These are phyloP conservation scores for Trachelus troglodyta DNA, from an alignment of 2,888 invertebrate genomes.

Conservation along the genomic window DNA sequence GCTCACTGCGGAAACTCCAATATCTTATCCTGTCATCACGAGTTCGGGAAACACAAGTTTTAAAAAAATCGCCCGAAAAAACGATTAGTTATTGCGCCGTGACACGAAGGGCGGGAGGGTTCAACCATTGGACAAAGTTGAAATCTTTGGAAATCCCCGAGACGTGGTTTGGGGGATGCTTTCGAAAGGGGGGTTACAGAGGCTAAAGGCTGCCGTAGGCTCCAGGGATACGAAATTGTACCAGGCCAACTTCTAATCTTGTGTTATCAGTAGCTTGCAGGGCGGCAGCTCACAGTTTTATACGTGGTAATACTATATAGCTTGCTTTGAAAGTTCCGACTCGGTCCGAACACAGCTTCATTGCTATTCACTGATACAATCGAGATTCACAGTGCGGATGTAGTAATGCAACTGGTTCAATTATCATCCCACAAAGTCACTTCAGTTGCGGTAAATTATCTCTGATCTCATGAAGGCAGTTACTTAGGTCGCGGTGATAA, in stretches of 20 bases:
- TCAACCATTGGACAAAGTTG: conserved; percentile 16
- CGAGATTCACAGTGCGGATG: no score
- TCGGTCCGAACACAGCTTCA: no score
- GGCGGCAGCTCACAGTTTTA: conserved; percentile 13
- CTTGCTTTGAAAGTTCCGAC: no score
- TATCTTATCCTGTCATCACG: conserved; percentile 22
- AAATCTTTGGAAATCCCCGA: conserved; percentile 19
- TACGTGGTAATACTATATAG: neutral
- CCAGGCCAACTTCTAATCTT: conserved; percentile 16
- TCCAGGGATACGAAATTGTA: conserved; percentile 14
- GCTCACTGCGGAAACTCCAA: conserved; percentile 10
- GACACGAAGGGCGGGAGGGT: conserved; percentile 6
- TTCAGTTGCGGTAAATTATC: no score
- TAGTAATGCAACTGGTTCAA: no score
- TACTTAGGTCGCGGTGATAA: no score
- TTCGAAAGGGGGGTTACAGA: no score
- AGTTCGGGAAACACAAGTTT: conserved; percentile 22
- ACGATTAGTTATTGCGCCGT: conserved; percentile 15
- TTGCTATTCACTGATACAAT: no score
- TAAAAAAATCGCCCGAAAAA: conserved; percentile 21
- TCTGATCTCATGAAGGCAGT: no score
- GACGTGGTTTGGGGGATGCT: conserved; percentile 5
- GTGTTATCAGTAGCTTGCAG: conserved; percentile 13
- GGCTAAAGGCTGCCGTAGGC: neutral
- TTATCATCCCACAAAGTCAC: no score